Evolutionary conservation across 2,113 vertebrate genomes (phyloP).

Genomic region (Cariama cristata): DNA sequence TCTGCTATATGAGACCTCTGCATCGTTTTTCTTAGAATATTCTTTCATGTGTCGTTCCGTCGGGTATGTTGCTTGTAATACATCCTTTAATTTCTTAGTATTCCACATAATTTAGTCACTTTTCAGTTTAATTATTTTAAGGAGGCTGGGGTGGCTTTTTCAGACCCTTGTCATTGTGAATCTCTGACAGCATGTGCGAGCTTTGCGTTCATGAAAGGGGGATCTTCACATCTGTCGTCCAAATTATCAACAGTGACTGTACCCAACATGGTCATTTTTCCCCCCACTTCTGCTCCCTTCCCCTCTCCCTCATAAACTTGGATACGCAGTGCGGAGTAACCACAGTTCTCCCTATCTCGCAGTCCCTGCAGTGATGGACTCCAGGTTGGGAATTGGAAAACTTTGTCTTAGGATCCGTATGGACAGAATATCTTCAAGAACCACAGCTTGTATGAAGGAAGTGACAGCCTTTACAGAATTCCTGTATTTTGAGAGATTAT

Average conservation of each 20-base stretch:
- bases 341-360: background rate
- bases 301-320: background rate
- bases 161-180: background rate
- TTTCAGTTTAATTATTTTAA: background rate
- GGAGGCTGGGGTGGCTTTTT: background rate
- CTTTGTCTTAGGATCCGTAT: background rate
- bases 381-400: background rate
- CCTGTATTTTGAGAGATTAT: background rate
- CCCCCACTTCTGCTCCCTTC: background rate
- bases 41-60: background rate
- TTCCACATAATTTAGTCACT: background rate
- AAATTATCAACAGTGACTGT: background rate
- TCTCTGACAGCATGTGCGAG: background rate
- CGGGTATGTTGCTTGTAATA: background rate
- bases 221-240: background rate
- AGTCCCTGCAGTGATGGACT: background rate
- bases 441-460: background rate
- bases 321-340: accelerated
- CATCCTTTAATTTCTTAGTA: background rate
- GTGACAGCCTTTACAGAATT: background rate
- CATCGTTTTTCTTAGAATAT: background rate
- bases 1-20: background rate
- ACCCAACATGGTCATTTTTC: background rate
- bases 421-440: background rate
- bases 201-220: background rate